phyloP scores from a whole-genome alignment of 1,140 invertebrate species.

The Thaumetopoea pityocampa region DNA sequence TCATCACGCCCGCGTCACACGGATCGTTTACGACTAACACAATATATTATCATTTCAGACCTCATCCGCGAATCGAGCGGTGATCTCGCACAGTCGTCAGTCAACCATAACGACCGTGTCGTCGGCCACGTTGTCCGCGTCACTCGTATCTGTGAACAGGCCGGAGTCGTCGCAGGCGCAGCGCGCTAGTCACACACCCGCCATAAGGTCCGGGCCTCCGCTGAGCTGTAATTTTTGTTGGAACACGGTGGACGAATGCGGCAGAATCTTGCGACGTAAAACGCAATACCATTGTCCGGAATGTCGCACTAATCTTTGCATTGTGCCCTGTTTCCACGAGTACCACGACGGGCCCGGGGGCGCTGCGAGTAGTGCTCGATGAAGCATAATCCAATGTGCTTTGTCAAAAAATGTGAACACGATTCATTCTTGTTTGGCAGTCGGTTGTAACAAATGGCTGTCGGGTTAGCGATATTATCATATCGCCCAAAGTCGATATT shows the following conservation, averaged over 20 bases:
- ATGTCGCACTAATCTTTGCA: conserved; percentile 90
- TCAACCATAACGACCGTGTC: conserved; percentile 27
- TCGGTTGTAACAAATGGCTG: too few species aligned
- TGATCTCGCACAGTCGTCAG: conserved; percentile 39
- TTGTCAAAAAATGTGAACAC: conserved; percentile 19
- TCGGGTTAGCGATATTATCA: too few species aligned
- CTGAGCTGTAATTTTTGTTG: conserved; percentile 91
- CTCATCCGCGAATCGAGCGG: conserved; percentile 47
- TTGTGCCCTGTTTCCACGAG: conserved; percentile 90
- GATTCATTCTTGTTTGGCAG: too few species aligned
- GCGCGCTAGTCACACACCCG: conserved; percentile 82
- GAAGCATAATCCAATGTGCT: conserved; percentile 17
- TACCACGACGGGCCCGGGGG: conserved; percentile 79
- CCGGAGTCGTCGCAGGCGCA: conserved; percentile 28
- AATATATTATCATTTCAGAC: too few species aligned
- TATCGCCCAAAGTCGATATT: too few species aligned
- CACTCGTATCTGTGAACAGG: conserved; percentile 23
- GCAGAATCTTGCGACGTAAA: conserved; percentile 86
- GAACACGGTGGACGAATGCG: conserved; percentile 89
- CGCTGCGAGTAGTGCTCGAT: conserved; percentile 39
- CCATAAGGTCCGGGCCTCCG: conserved; percentile 86
- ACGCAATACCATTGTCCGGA: conserved; percentile 93
- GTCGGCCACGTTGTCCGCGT: conserved; percentile 6
- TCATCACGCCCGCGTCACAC: too few species aligned
- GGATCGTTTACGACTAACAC: too few species aligned